Conservation (phyloP, 2,797 vertebrate species). For the Pyrrhura leucotis region DNA sequence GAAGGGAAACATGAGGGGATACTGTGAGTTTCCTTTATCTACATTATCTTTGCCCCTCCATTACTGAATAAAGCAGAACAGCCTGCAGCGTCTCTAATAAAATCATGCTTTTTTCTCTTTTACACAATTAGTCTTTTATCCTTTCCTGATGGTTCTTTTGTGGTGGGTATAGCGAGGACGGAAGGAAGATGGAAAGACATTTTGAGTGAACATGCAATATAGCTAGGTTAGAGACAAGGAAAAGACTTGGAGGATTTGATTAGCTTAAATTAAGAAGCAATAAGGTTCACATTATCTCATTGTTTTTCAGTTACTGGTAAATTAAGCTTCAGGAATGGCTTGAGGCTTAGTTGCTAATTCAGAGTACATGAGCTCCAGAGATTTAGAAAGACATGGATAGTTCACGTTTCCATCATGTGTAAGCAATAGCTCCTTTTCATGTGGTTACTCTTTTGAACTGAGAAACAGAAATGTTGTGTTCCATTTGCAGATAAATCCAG, state of each 20-base stretch:
- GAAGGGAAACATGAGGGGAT: not conserved
- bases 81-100: not conserved
- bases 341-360: slow-evolving; percentile 11
- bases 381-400: not conserved
- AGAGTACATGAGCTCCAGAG: not conserved
- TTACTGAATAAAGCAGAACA: not conserved
- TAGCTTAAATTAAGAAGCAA: not conserved
- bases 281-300: not conserved
- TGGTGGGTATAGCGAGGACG: not conserved
- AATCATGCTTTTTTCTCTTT: not conserved
- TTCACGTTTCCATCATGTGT: not conserved
- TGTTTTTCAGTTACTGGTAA: slow-evolving; percentile 20
- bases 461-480: not conserved
- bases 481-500: not conserved
- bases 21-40: not conserved
- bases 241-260: not conserved
- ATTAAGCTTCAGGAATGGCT: not conserved
- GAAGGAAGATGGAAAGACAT: not conserved
- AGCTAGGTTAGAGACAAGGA: not conserved
- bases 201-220: not conserved
- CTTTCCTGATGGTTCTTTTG: not conserved
- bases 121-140: not conserved
- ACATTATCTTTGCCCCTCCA: not conserved
- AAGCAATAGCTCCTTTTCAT: not conserved
- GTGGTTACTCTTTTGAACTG: not conserved